Evolutionary conservation across 2,888 invertebrate genomes (phyloP).

Genomic region (Lasioglossum calceatum): DNA sequence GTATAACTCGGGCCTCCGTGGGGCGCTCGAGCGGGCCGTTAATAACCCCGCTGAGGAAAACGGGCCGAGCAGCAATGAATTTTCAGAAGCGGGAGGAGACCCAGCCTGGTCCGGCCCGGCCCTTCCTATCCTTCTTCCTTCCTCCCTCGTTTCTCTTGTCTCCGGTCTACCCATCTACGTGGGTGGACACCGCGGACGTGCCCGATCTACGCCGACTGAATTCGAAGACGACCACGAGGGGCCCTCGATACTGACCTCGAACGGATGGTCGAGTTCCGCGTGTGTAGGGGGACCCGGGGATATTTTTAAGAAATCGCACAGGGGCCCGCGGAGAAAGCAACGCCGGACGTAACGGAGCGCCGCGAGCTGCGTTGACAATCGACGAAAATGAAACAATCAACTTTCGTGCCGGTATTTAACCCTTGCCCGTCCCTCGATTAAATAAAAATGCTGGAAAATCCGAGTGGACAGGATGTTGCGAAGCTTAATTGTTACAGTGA

Average conservation of each 20-base stretch:
- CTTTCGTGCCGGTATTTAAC: not conserved
- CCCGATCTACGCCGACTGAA: constrained; percentile 50
- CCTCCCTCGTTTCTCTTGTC: constrained; percentile 13
- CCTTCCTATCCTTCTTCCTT: constrained; percentile 4
- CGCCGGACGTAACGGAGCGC: constrained; percentile 22
- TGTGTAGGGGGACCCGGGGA: constrained; percentile 35
- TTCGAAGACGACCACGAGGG: constrained; percentile 46
- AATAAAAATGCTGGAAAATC: too few relatives aligned
- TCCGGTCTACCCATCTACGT: constrained; percentile 31
- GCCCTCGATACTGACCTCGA: constrained; percentile 26
- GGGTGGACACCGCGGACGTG: constrained; percentile 59
- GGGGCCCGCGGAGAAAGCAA: constrained; percentile 36
- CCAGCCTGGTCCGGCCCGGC: not conserved
- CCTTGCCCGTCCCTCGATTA: too few relatives aligned
- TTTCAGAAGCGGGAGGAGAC: constrained; percentile 39
- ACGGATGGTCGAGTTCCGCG: constrained; percentile 52
- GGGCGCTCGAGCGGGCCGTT: constrained; percentile 60
- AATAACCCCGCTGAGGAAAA: constrained; percentile 58
- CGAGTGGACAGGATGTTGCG: too few relatives aligned
- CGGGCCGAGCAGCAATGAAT: constrained; percentile 57
- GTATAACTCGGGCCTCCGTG: constrained; percentile 57
- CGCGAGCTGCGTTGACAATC: not conserved
- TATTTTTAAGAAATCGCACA: constrained; percentile 38
- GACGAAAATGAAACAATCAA: not conserved
- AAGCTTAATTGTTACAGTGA: too few relatives aligned